Percentiles rank a stretch among this genome's conserved stretches.
phyloP scores from a whole-genome alignment of 2,113 vertebrate species.

The Dasypus novemcinctus region DNA sequence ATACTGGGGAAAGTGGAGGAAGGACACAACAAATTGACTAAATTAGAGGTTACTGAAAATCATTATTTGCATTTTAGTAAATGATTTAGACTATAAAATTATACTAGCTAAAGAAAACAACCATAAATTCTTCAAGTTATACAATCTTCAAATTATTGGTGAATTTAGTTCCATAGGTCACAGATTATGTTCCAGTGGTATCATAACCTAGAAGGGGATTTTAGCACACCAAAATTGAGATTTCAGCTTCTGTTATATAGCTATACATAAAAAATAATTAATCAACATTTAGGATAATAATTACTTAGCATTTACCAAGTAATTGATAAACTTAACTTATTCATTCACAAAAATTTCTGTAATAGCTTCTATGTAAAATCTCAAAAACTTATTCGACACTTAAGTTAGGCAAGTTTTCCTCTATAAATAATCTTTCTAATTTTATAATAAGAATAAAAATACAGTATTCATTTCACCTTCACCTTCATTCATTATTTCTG shows the following conservation, averaged over 20 bases:
- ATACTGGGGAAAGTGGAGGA: not conserved
- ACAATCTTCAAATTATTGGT: not conserved
- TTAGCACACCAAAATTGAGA: not conserved
- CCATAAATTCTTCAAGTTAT: not conserved
- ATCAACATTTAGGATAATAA: not conserved
- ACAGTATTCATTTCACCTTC: not conserved
- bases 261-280: not conserved
- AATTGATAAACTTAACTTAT: not conserved
- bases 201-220: not conserved
- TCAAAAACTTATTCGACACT: not conserved
- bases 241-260: not conserved
- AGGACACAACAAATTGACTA: not conserved
- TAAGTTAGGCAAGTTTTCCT: not conserved
- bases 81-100: not conserved
- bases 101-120: not conserved
- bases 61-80: not conserved
- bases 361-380: not conserved
- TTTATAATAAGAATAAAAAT: not conserved
- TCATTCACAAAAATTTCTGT: not conserved
- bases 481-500: constrained; percentile 24
- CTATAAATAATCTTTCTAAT: not conserved
- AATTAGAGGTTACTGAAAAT: not conserved
- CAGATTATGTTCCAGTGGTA: not conserved
- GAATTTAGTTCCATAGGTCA: not conserved
- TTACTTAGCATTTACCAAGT: not conserved